These are phyloP conservation scores for Choristoneura fumiferana DNA, from an alignment of 1,140 invertebrate species.

Conservation along the genomic window DNA sequence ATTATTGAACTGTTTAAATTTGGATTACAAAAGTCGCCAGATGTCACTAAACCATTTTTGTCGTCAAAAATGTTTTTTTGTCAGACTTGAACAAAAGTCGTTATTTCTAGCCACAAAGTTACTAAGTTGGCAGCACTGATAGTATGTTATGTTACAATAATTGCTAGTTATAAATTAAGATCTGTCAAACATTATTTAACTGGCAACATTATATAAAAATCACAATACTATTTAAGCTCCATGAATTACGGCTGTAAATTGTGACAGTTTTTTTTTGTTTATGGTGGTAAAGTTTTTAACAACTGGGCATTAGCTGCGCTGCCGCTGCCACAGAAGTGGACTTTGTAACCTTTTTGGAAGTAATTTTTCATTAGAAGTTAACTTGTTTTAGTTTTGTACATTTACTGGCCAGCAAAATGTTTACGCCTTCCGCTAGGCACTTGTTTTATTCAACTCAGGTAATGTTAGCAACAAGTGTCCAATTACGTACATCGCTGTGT, in stretches of 20 bases:
- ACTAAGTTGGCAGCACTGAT: too few species aligned
- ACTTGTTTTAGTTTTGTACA: slow-evolving; percentile 34
- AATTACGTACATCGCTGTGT: background rate
- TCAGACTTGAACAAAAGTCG: too few species aligned
- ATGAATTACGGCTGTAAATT: background rate
- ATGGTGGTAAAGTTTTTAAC: background rate
- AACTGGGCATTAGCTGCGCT: too few species aligned
- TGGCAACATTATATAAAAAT: background rate
- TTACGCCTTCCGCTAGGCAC: slow-evolving; percentile 58
- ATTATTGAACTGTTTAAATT: too few species aligned
- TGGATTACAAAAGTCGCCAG: too few species aligned
- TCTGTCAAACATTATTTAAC: too few species aligned
- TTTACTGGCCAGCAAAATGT: slow-evolving; percentile 46
- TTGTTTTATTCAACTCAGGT: slow-evolving; percentile 66
- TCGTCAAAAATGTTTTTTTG: too few species aligned
- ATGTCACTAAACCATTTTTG: too few species aligned
- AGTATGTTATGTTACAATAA: too few species aligned
- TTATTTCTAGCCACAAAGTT: too few species aligned
- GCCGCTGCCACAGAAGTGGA: too few species aligned
- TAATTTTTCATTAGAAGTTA: slow-evolving; percentile 6
- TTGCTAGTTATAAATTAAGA: too few species aligned
- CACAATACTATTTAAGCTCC: background rate
- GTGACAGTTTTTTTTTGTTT: slow-evolving; percentile 14
- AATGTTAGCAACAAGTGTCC: background rate
- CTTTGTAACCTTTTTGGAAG: slow-evolving; percentile 59